Conservation (phyloP, 1,140 invertebrate species). For the Drosophila guanche region DNA sequence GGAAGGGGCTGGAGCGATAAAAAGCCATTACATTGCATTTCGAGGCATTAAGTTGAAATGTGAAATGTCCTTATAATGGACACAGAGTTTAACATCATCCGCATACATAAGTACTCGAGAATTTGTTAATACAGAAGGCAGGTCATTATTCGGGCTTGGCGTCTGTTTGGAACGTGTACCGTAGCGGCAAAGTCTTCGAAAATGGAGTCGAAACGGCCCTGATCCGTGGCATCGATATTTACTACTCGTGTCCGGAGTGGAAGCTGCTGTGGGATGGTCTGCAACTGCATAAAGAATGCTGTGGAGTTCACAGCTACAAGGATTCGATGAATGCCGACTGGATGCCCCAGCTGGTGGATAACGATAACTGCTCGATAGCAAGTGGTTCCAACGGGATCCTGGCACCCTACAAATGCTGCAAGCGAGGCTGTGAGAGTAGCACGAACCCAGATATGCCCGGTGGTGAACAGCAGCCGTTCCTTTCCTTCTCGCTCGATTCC, state of each 20-base stretch:
- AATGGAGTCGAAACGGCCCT: slow-evolving; percentile 58
- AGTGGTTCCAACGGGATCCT: slow-evolving; percentile 17
- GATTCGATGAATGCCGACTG: slow-evolving; percentile 79
- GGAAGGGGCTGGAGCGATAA: too few species aligned
- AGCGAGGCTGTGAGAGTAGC: slow-evolving; percentile 24
- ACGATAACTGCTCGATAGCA: slow-evolving; percentile 2
- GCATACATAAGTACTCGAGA: too few species aligned
- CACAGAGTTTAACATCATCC: too few species aligned
- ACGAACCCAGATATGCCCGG: slow-evolving; percentile 31
- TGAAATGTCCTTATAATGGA: too few species aligned
- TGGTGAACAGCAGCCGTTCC: slow-evolving; percentile 13
- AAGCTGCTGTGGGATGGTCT: slow-evolving; percentile 76
- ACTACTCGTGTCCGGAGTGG: slow-evolving; percentile 76
- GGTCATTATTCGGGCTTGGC: slow-evolving; percentile 69
- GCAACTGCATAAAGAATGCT: slow-evolving; percentile 71
- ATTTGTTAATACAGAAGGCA: too few species aligned
- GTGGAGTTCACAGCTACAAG: slow-evolving; percentile 69
- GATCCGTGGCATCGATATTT: slow-evolving; percentile 70
- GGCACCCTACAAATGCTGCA: slow-evolving; percentile 72
- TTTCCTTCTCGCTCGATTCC: slow-evolving; percentile 49
- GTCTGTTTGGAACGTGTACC: slow-evolving; percentile 56
- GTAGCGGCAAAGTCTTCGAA: slow-evolving; percentile 43
- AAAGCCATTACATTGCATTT: too few species aligned
- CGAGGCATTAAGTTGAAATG: too few species aligned
- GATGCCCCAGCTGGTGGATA: slow-evolving; percentile 54